These are phyloP conservation scores for Crioceris asparagi DNA, from an alignment of 2,888 invertebrate genomes.

Conservation along the genomic window DNA sequence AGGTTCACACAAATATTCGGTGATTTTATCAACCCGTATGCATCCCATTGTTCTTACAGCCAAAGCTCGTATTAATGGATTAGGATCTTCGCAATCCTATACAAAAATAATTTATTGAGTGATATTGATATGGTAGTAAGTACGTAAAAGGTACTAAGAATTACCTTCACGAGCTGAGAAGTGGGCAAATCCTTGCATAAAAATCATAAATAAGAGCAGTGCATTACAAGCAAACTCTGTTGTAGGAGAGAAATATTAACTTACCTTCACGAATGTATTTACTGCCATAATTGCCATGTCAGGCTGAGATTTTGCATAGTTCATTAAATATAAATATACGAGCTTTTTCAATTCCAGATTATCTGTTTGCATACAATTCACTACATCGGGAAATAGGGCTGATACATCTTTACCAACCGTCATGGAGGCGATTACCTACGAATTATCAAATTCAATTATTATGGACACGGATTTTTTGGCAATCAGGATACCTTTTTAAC, in stretches of 20 bases:
- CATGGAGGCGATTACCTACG: conserved; percentile 97
- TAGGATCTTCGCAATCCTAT: conserved; percentile 98
- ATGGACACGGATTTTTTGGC: background rate
- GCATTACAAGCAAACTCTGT: conserved; percentile 17
- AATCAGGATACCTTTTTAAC: conserved; percentile 81
- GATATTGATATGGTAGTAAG: background rate
- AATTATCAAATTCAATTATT: conserved; percentile 2
- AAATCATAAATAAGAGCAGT: conserved; percentile 20
- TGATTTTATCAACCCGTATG: conserved; percentile 98
- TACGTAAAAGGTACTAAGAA: conserved; percentile 9
- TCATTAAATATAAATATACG: conserved; percentile 98
- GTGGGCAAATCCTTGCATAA: conserved; percentile 52
- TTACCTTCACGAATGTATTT: conserved; percentile 98
- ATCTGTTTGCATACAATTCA: conserved; percentile 99
- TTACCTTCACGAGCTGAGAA: conserved; percentile 57
- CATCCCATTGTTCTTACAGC: conserved; percentile 99
- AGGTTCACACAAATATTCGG: conserved; percentile 98
- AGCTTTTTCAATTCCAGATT: conserved; percentile 97
- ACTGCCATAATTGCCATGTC: conserved; percentile 99
- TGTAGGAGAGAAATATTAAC: conserved; percentile 18
- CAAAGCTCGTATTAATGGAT: conserved; percentile 94
- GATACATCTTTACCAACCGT: conserved; percentile 99
- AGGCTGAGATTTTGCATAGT: conserved; percentile 99
- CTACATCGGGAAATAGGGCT: conserved; percentile 96
- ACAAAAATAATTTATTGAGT: conserved; percentile 4